Percentiles rank a stretch among this genome's conserved stretches.
Evolutionary conservation across 1,140 invertebrate genomes (phyloP).

Genomic region (Pygmarrhopalites habei): DNA sequence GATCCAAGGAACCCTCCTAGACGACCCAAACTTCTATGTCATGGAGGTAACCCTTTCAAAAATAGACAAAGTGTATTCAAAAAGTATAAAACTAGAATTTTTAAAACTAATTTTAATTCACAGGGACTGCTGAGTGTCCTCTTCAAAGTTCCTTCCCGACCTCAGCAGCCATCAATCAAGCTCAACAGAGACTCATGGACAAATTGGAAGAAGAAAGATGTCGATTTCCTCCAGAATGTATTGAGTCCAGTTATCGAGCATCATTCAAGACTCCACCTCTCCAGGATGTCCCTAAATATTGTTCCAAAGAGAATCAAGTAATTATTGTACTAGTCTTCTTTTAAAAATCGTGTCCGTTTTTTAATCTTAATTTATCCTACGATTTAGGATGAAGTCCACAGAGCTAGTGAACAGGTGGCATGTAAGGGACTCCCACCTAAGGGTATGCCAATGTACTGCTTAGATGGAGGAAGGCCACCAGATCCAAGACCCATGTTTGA

Average conservation of each 20-base stretch:
- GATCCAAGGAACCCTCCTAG: slow-evolving; percentile 26
- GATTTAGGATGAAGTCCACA: slow-evolving; percentile 18
- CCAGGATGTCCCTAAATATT: slow-evolving; percentile 24
- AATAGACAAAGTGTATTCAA: not conserved
- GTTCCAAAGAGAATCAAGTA: slow-evolving; percentile 19
- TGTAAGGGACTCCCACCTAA: slow-evolving; percentile 22
- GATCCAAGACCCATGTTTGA: slow-evolving; percentile 35
- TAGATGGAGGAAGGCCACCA: slow-evolving; percentile 28
- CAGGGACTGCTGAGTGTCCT: slow-evolving; percentile 35
- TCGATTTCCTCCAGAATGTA: slow-evolving; percentile 29
- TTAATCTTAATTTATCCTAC: too few species aligned
- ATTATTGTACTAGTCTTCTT: slow-evolving; percentile 6
- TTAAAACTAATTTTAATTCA: not conserved
- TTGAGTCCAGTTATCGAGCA: slow-evolving; percentile 30
- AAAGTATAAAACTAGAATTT: not conserved
- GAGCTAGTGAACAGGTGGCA: slow-evolving; percentile 10
- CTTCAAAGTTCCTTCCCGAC: slow-evolving; percentile 36
- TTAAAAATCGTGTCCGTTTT: not conserved
- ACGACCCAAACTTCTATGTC: slow-evolving; percentile 30
- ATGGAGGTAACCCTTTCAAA: slow-evolving; percentile 30
- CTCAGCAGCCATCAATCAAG: slow-evolving; percentile 26
- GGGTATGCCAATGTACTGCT: slow-evolving; percentile 30
- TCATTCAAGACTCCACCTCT: slow-evolving; percentile 29
- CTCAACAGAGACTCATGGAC: slow-evolving; percentile 26
- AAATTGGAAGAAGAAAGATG: slow-evolving; percentile 34